Conservation (phyloP, 2,113 vertebrate species). For the Anoura caudifer region DNA sequence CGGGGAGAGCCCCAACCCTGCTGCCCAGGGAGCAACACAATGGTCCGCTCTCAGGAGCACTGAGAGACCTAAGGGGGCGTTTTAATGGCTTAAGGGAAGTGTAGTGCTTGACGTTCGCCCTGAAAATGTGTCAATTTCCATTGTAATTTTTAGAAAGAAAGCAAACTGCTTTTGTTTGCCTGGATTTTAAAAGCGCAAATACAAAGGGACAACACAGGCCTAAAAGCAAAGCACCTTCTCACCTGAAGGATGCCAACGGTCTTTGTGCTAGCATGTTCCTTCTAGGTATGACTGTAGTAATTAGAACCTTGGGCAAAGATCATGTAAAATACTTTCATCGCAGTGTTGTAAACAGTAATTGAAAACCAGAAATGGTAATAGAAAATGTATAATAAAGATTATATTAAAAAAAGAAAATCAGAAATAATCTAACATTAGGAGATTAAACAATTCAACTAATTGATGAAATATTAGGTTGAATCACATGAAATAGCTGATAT, state of each 20-base stretch:
- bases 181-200: neutral
- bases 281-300: neutral
- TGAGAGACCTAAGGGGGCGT: neutral
- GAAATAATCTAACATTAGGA: neutral
- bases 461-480: neutral
- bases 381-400: no score
- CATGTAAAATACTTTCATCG: neutral
- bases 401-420: neutral
- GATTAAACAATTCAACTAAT: neutral
- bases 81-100: neutral
- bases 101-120: neutral
- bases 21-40: neutral
- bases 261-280: neutral
- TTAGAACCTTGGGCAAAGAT: neutral
- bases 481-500: neutral
- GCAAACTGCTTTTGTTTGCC: neutral
- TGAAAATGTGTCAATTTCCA: neutral
- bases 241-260: neutral
- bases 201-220: neutral
- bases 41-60: neutral
- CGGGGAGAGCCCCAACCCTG: neutral
- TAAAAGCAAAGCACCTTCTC: neutral
- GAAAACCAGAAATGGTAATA: neutral
- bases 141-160: neutral
- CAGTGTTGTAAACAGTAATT: neutral